Evolutionary conservation across 2,113 vertebrate genomes (phyloP).

Genomic region (Myrmophylax atrothorax): DNA sequence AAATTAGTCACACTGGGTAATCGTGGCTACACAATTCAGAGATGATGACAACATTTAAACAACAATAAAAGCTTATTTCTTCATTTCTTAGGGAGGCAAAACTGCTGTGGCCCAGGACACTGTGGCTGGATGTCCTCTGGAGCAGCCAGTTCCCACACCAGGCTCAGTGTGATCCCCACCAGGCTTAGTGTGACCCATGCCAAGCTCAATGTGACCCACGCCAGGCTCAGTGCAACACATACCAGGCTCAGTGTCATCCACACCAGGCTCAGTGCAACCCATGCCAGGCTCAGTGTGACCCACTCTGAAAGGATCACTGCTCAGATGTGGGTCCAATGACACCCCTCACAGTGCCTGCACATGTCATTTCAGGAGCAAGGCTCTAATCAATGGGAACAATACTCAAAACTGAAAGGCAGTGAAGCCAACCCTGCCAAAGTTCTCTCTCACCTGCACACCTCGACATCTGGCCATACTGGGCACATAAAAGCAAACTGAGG

Average conservation of each 20-base stretch:
- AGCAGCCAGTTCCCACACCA: background rate
- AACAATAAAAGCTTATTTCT: background rate
- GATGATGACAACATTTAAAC: background rate
- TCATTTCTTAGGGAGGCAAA: background rate
- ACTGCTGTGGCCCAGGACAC: background rate
- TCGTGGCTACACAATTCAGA: background rate
- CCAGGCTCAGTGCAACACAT: too few relatives aligned
- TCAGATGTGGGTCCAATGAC: background rate
- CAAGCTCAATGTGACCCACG: background rate
- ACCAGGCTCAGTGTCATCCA: too few relatives aligned
- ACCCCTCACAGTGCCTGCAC: background rate
- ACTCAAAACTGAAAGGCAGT: too few relatives aligned
- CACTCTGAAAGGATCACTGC: fast-evolving
- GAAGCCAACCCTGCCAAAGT: background rate
- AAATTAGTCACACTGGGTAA: background rate
- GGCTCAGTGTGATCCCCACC: background rate
- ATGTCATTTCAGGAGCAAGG: fast-evolving
- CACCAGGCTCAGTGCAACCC: too few relatives aligned
- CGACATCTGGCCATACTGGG: fast-evolving
- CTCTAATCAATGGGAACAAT: background rate
- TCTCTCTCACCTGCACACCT: background rate
- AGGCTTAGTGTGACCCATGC: background rate
- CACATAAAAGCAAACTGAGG: background rate
- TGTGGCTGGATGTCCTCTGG: background rate
- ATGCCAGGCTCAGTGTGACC: too few relatives aligned